A percentile compares a stretch with the other conserved stretches of the same genome.
Conservation (phyloP, 2,888 invertebrate species). For the Orthonevra nobilis region DNA sequence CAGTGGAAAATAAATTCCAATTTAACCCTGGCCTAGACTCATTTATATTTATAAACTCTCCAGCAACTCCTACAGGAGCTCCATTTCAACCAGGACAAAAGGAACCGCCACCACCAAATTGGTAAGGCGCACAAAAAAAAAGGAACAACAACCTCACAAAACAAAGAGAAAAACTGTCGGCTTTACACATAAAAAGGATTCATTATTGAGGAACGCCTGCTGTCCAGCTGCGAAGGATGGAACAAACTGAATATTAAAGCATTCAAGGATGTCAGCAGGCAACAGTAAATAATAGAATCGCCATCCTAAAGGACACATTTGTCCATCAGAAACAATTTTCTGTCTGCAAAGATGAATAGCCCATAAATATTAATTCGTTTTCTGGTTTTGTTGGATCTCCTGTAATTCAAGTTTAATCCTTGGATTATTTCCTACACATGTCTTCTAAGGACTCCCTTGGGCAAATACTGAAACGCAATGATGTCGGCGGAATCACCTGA, state of each 20-base stretch:
- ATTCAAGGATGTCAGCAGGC: neutral
- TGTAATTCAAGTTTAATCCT: neutral
- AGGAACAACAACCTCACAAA: constrained; percentile 1
- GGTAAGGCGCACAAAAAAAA: neutral
- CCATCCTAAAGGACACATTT: constrained; percentile 15
- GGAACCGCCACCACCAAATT: neutral
- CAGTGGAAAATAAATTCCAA: constrained; percentile 74
- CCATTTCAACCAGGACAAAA: constrained; percentile 13
- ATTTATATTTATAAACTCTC: constrained; percentile 80
- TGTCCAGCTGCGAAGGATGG: constrained; percentile 32
- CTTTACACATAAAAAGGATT: constrained; percentile 39
- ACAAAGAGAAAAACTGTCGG: constrained; percentile 9
- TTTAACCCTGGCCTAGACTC: constrained; percentile 78
- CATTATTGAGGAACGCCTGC: constrained; percentile 25
- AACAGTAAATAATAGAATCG: neutral
- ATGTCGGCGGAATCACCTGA: constrained; percentile 1
- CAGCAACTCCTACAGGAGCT: neutral
- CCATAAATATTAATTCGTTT: constrained; percentile 36
- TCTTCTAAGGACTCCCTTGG: neutral
- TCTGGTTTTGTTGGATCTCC: neutral
- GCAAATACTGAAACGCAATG: neutral
- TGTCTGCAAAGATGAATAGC: neutral
- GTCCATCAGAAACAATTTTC: constrained; percentile 21
- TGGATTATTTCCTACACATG: neutral
- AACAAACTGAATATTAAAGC: constrained; percentile 47